These are phyloP conservation scores for Baccha elongata DNA, from an alignment of 2,888 invertebrate genomes.

Conservation along the genomic window DNA sequence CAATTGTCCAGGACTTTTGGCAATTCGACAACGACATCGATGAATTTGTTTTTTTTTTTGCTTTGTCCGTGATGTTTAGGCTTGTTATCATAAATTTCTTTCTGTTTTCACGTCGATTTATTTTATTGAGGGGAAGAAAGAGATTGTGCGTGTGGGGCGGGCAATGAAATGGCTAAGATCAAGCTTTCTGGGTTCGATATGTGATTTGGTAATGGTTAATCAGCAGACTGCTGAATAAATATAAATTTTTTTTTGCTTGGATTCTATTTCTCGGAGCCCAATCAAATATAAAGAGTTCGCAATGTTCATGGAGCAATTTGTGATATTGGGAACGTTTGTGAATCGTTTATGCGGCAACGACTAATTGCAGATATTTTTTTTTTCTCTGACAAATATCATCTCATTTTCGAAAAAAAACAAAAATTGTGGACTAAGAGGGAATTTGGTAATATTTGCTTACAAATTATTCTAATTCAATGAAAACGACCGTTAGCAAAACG, in stretches of 20 bases:
- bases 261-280: constrained; percentile 1
- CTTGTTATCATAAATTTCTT: constrained; percentile 54
- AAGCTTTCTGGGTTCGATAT: constrained; percentile 45
- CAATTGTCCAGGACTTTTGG: constrained; percentile 65
- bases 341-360: constrained; percentile 64
- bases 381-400: background rate
- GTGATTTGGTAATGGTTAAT: constrained; percentile 65
- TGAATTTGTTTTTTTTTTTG: constrained; percentile 18
- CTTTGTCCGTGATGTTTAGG: background rate
- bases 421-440: background rate
- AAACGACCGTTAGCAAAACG: constrained; percentile 46
- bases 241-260: constrained; percentile 26
- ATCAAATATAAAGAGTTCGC: constrained; percentile 58
- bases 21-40: constrained; percentile 54
- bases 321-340: constrained; percentile 65
- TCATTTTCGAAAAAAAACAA: background rate
- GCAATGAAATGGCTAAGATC: constrained; percentile 24
- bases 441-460: constrained; percentile 65
- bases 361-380: constrained; percentile 60
- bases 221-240: constrained; percentile 68
- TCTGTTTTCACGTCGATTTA: background rate
- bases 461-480: constrained; percentile 70
- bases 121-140: background rate
- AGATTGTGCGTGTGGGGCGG: background rate
- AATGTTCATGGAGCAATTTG: constrained; percentile 70